A percentile compares a stretch with the other conserved stretches of the same genome.
Conservation (phyloP, 2,113 vertebrate species). For the Neomonachus schauinslandi region DNA sequence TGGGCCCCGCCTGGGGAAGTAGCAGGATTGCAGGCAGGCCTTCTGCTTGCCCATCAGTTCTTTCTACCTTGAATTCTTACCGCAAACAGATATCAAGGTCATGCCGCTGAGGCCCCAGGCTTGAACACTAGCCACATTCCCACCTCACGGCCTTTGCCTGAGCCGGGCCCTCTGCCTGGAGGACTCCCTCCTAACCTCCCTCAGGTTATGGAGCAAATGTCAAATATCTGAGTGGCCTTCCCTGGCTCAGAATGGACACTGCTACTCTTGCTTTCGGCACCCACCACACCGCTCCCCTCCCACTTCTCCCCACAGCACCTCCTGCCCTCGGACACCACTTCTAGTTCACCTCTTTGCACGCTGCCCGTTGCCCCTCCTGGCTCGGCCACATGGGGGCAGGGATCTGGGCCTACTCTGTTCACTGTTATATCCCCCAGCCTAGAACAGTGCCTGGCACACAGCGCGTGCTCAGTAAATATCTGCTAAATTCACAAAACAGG, state of each 20-base stretch:
- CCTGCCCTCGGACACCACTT: not conserved
- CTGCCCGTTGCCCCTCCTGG: not conserved
- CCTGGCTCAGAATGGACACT: not conserved
- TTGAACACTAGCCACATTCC: not conserved
- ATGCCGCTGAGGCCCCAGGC: not conserved
- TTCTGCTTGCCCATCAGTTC: not conserved
- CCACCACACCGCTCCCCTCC: not conserved
- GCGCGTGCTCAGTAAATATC: not conserved
- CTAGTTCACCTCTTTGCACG: no score
- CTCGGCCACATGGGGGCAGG: not conserved
- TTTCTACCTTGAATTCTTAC: not conserved
- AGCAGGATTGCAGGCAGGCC: not conserved
- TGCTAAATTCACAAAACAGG: not conserved
- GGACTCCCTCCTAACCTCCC: not conserved
- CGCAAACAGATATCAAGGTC: not conserved
- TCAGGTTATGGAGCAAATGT: not conserved
- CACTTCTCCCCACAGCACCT: not conserved
- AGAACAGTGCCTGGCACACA: not conserved
- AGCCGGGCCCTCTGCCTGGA: not conserved
- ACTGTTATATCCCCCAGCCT: not conserved
- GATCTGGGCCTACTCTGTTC: not conserved
- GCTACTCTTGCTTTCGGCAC: not conserved
- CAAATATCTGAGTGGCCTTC: not conserved
- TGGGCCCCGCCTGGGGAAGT: not conserved
- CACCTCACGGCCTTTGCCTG: not conserved